These are phyloP conservation scores for Crossaster papposus DNA, from an alignment of 53 echinoderm and acorn worm genomes.

Conservation along the genomic window DNA sequence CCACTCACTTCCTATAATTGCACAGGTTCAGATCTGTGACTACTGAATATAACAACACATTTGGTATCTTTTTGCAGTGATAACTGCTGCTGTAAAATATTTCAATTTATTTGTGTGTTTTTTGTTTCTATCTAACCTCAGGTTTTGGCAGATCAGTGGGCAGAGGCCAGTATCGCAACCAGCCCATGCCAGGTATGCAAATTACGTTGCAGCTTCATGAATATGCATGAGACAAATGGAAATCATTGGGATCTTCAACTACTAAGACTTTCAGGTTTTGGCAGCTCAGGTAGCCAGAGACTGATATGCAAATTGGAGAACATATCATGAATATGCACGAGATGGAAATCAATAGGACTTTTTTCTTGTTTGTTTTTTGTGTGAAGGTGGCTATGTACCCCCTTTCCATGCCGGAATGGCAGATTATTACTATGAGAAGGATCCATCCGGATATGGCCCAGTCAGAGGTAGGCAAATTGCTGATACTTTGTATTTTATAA, in stretches of 20 bases:
- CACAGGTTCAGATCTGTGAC: no score
- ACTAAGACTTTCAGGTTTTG: slow-evolving; percentile 2
- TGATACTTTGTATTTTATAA: neutral
- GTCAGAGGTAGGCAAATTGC: neutral
- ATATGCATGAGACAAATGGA: neutral
- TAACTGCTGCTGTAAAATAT: no score
- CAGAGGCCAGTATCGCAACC: slow-evolving; percentile 1
- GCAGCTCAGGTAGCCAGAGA: neutral
- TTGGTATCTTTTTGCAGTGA: no score
- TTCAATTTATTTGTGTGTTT: neutral
- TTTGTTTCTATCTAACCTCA: neutral
- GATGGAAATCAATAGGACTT: no score
- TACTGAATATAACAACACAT: no score
- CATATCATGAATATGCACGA: neutral
- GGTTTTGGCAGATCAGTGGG: neutral
- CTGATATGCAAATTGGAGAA: neutral
- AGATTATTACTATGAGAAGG: slow-evolving; percentile 4
- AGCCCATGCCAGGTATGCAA: slow-evolving; percentile 19
- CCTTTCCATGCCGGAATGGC: neutral
- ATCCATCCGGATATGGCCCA: neutral
- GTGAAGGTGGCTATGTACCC: neutral
- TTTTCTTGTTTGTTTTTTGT: neutral
- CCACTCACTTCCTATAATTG: no score
- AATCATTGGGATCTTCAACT: no score
- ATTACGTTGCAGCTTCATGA: neutral